Evolutionary conservation across 2,888 invertebrate genomes (phyloP), one percentile per base, ranked within the genome.

Genomic region (Abscondita cerata): DNA sequence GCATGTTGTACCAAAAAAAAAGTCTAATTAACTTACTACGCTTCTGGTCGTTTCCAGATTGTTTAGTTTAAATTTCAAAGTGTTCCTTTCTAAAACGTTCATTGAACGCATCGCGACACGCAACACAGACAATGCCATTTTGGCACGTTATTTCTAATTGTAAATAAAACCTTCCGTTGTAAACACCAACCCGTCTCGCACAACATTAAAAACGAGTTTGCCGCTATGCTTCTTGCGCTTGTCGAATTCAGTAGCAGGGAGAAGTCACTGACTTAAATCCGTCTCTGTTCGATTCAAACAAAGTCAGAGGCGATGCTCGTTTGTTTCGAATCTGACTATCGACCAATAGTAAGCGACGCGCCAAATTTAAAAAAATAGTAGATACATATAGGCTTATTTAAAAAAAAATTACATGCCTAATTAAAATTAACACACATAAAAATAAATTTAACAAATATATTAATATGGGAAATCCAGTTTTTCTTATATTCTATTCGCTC

Each of bases 401-500:
- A 25, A 25, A 25, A 25, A 25, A 4, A 25, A 25, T 25, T 25
- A 25, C 25, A 25, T 25, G 25, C 25, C 25, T 25, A 25, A 25
- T 25, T 36, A n/a, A 36, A n/a, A n/a, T 31, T 36, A n/a, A 36
- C 36, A 36, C 36, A 36, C 2, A 46, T 19, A n/a, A 46, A n/a
- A 19, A 19, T 2, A 19, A 46, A 19, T n/a, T 25, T 25, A 25
- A 25, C 25, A 25, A n/a, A 25, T 25, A 25, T 19, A 34, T 18
- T 33, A 54, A 34, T 12, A 46, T 54, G 52, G 16, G 12, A 52
- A 48, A 48, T 70, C 84, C 87, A 91, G 77, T 88, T 90, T 77
- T 97, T 97, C 80, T 95, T 96, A 80, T 96, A 98, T 81, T 98
- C 98, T 75, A 98, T 97, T 80, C 97, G 87, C 79, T 98, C 98